Percentiles rank a stretch among this genome's conserved stretches.
phyloP scores from a whole-genome alignment of 2,888 invertebrate species.

The Mellilla xanthometata region DNA sequence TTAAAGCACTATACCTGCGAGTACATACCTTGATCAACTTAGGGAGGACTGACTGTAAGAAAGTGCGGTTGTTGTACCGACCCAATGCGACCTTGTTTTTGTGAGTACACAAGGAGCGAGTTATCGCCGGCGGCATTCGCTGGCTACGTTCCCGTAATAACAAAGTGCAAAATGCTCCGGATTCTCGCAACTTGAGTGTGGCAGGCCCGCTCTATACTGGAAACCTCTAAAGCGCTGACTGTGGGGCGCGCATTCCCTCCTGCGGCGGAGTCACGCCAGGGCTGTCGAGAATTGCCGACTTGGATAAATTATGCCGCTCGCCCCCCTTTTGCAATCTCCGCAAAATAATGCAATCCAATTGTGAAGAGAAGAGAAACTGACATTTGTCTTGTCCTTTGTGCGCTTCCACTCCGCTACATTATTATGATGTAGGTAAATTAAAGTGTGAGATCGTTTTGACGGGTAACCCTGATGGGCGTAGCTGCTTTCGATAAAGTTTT shows the following conservation, averaged over 20 bases:
- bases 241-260: constrained; percentile 67
- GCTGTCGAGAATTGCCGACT: constrained; percentile 73
- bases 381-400: constrained; percentile 63
- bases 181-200: constrained; percentile 73
- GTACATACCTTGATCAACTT: too few species aligned
- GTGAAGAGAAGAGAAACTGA: constrained; percentile 59
- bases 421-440: constrained; percentile 30
- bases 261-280: constrained; percentile 65
- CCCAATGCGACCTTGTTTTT: constrained; percentile 50
- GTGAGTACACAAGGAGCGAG: constrained; percentile 62
- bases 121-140: constrained; percentile 52
- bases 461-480: constrained; percentile 13
- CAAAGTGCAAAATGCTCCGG: constrained; percentile 76
- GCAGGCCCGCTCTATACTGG: constrained; percentile 59
- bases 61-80: too few species aligned
- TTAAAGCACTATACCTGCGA: too few species aligned
- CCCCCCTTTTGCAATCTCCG: constrained; percentile 69
- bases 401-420: constrained; percentile 42
- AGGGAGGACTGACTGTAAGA: too few species aligned
- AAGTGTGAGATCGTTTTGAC: constrained; percentile 20
- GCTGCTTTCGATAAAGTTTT: constrained; percentile 2
- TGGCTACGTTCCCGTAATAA: constrained; percentile 63
- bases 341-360: constrained; percentile 75
- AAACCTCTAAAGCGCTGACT: constrained; percentile 78
- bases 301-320: constrained; percentile 72